Evolutionary conservation across 2,888 invertebrate species (phyloP), one percentile per base, ranked within the genome.

Genomic region (Cosmia pyralina): DNA sequence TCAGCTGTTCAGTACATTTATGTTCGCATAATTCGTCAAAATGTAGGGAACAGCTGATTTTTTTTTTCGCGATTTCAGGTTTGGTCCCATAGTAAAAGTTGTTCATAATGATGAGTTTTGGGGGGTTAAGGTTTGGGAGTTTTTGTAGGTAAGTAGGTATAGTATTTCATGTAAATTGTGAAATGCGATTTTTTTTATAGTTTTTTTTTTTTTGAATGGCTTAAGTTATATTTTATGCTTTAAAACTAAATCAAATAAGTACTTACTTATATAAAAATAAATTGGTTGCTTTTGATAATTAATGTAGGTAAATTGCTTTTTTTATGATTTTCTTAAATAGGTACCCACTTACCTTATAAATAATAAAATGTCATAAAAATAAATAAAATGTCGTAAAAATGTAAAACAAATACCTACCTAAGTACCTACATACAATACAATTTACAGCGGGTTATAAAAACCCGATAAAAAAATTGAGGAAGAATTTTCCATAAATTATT

Each of bases 171-270:
- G 4, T 11, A 46, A 17, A 59, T 34, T 34, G 46, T 34, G 4
- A 46, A 46, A 59, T 34, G n/a, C 11, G 15, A 65, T 52, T 44
- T 65, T 28, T n/a, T 65, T 53, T 65, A 44, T 52, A 67, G 64
- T 15, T 65, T 64, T 67, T 44, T 65, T 64, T 67, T 44, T 34
- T 7, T 34, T 11, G 13, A 28, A 41, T 3, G 8, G 19, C 55
- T 44, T 15, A n/a, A n/a, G n/a, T n/a, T n/a, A n/a, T n/a, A 55
- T 3, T n/a, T 34, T 10, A 67, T 4, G 57, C 6, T 15, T 7
- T 41, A 15, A 67, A 38, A 60, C 46, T 34, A 59, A 67, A 55
- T 34, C 7, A 48, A 46, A 34, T 10, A 28, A 0, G 7, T 5
- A 5, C 5, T 10, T 22, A 22, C 5, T 10, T 22, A 22, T 34